Percentiles rank a stretch among this genome's conserved stretches.
These are phyloP conservation scores for Megathymus violae DNA, from an alignment of 1,140 invertebrate genomes.

Conservation along the genomic window DNA sequence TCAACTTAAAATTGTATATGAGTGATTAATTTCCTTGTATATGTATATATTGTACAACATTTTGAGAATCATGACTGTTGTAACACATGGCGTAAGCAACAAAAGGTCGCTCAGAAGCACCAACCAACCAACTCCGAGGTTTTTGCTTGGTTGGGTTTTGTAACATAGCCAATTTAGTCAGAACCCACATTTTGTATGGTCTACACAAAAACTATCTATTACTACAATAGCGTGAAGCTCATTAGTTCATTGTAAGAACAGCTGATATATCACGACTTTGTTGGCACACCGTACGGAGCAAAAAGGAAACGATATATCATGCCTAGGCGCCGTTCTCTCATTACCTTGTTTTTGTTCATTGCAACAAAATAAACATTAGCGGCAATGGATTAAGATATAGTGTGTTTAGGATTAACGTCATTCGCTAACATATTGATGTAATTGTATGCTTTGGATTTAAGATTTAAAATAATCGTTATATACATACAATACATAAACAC, in stretches of 20 bases:
- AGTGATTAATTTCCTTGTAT: too few species aligned
- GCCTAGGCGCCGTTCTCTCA: constrained; percentile 26
- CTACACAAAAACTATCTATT: constrained; percentile 11
- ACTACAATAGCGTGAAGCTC: constrained; percentile 17
- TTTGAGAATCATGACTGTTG: not conserved
- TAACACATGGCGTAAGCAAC: not conserved
- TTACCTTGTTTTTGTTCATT: constrained; percentile 17
- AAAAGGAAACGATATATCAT: constrained; percentile 25
- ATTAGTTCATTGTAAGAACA: constrained; percentile 30
- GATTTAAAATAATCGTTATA: too few species aligned
- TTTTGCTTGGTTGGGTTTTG: too few species aligned
- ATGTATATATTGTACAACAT: too few species aligned
- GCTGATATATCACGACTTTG: constrained; percentile 28
- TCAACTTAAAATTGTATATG: too few species aligned
- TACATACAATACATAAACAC: too few species aligned
- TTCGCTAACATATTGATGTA: not conserved
- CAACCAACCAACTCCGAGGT: not conserved
- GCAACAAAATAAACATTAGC: not conserved
- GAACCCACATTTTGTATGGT: not conserved
- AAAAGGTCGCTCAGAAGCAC: too few species aligned
- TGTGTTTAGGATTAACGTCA: not conserved
- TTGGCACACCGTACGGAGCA: constrained; percentile 21
- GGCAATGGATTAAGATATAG: not conserved
- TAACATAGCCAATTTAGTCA: constrained; percentile 7
- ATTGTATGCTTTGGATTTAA: not conserved